Evolutionary conservation across 1,140 invertebrate species (phyloP).

Genomic region (Steinernema feltiae): DNA sequence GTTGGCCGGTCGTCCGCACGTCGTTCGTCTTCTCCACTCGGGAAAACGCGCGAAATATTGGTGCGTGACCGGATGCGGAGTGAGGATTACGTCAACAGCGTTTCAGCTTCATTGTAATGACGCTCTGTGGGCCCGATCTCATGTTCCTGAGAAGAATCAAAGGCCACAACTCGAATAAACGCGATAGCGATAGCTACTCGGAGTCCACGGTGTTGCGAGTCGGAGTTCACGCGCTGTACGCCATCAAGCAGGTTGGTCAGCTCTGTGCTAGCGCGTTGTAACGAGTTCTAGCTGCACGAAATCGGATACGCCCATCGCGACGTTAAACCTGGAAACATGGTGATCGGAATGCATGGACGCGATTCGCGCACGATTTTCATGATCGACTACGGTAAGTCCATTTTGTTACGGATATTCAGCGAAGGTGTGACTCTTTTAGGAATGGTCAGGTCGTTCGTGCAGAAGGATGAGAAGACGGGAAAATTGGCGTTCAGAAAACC

Average conservation of each 20-base stretch:
- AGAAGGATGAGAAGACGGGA: constrained; percentile 17
- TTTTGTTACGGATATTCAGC: not conserved
- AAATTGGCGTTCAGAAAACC: constrained; percentile 29
- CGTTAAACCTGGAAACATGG: constrained; percentile 40
- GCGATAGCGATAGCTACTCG: constrained; percentile 27
- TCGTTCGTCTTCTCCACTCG: constrained; percentile 38
- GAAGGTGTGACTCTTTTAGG: constrained; percentile 16
- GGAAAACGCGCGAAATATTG: constrained; percentile 42
- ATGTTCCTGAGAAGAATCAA: constrained; percentile 31
- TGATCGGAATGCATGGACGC: constrained; percentile 37
- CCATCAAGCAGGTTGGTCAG: constrained; percentile 31
- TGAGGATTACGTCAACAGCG: not conserved
- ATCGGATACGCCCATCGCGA: constrained; percentile 36
- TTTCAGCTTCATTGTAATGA: constrained; percentile 45
- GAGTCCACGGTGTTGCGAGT: constrained; percentile 31
- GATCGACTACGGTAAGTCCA: constrained; percentile 45
- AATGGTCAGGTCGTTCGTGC: constrained; percentile 39
- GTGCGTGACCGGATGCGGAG: constrained; percentile 25
- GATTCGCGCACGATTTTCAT: constrained; percentile 43
- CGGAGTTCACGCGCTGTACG: constrained; percentile 39
- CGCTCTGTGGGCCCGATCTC: constrained; percentile 44
- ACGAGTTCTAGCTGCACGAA: constrained; percentile 24
- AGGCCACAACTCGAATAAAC: constrained; percentile 16
- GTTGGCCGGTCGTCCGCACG: constrained; percentile 24
- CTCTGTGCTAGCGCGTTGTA: not conserved